Base-by-base conservation (phyloP, 2,888 invertebrate species). In the Cosmia pyralina region DNA sequence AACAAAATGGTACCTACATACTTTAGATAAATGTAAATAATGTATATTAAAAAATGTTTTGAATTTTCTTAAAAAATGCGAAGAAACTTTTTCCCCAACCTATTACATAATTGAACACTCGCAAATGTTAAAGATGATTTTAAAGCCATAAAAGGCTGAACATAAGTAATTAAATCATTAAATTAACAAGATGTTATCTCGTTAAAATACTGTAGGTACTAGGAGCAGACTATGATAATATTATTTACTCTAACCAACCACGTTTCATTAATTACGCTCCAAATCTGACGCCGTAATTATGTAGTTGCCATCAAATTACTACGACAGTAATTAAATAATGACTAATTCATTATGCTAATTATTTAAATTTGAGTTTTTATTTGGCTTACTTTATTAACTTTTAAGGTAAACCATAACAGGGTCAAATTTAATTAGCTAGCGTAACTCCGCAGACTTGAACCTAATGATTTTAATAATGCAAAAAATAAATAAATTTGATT, bases 271-370 rank as follows among this genome's bases (percentile, higher is more conserved):
- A 79, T 77, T 63, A 69, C 13, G 38, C 48, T 69, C 53, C 22
- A 46, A 69, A 79, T 64, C 57, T 77, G 53, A 64, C 22, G 58
- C 38, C 44, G 38, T 77, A 70, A 70, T 79, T 63, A 77, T 19
- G 17, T 59, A 64, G 38, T 13, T 64, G 50, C 67, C 52, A 57
- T 81, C 60, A 48, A 44, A 69, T 76, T 81, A 69, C 62, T 58
- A 46, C 38, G 69, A 58, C 64, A 46, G 19, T 64, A 46, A 67
- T 64, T 55, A 53, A 75, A 77, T 67, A 38, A 75, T 22, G 15
- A 52, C 4, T 41, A 50, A 59, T 63, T 81, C 19, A 22, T 44
- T 1, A 15, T 22, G 22, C 41, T 22, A 41, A 55, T 60, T 67
- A 48, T 60, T 48, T 22, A 65, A n/a, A 50, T 55, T 65, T 50